phyloP scores from a whole-genome alignment of 2,113 vertebrate species.

The Sebastes fasciatus region DNA sequence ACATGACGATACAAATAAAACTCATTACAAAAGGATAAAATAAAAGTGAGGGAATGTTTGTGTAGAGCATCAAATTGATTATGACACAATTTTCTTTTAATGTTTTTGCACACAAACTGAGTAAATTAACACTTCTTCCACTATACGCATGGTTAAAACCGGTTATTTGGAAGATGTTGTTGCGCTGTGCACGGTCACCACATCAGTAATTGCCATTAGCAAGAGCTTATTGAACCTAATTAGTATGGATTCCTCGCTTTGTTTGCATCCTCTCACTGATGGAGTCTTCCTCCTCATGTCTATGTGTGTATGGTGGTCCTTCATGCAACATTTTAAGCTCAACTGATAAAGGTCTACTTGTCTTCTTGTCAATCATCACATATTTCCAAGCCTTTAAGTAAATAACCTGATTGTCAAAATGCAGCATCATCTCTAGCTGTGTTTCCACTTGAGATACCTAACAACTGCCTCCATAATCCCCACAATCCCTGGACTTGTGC shows the following conservation, averaged over 20 bases:
- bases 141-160: not conserved
- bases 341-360: not conserved
- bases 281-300: conserved; percentile 15
- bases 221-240: conserved; percentile 18
- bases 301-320: not conserved
- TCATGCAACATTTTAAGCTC: conserved; percentile 26
- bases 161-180: not conserved
- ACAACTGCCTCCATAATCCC: not conserved
- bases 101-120: not conserved
- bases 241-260: conserved; percentile 7
- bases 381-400: not conserved
- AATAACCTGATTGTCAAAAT: conserved; percentile 1
- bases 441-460: not conserved
- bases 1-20: not conserved
- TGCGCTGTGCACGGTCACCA: conserved; percentile 15
- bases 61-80: not conserved
- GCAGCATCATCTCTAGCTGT: not conserved
- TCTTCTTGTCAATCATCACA: not conserved
- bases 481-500: not conserved
- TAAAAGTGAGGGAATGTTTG: not conserved
- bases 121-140: not conserved
- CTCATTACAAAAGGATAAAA: not conserved
- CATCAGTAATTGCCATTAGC: conserved; percentile 27
- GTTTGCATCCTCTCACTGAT: conserved; percentile 32
- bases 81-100: not conserved